phyloP scores from a whole-genome alignment of 2,888 invertebrate genomes.

The Rotaria socialis region DNA sequence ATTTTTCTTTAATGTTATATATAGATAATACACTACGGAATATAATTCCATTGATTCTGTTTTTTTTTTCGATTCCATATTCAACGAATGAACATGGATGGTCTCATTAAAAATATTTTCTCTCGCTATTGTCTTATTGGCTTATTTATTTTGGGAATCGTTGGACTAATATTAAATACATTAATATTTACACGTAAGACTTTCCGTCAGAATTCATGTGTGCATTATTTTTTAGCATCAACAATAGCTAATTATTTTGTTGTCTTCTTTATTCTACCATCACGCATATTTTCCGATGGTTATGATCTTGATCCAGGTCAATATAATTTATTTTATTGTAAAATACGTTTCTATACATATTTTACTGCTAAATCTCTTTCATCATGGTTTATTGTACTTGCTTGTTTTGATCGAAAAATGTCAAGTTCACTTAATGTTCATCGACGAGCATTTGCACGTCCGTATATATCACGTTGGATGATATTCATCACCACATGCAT shows the following conservation, averaged over 20 bases:
- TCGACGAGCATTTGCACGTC: not conserved
- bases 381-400: constrained; percentile 32
- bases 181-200: constrained; percentile 15
- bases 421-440: constrained; percentile 1
- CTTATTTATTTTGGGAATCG: not conserved
- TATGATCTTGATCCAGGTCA: not conserved
- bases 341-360: not conserved
- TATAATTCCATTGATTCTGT: not conserved
- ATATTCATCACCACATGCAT: not conserved
- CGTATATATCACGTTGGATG: not conserved
- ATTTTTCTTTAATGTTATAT: not conserved
- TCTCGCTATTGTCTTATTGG: not conserved
- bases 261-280: constrained; percentile 4
- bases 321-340: not conserved
- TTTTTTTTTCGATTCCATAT: not conserved
- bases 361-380: not conserved
- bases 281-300: constrained; percentile 19
- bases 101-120: not conserved
- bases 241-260: constrained; percentile 25
- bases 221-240: constrained; percentile 35
- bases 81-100: not conserved
- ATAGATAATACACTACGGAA: not conserved
- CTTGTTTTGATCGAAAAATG: not conserved
- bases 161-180: constrained; percentile 27
- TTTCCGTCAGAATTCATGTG: constrained; percentile 1